Conservation (phyloP, 2,113 vertebrate species). For the Lampris incognitus region DNA sequence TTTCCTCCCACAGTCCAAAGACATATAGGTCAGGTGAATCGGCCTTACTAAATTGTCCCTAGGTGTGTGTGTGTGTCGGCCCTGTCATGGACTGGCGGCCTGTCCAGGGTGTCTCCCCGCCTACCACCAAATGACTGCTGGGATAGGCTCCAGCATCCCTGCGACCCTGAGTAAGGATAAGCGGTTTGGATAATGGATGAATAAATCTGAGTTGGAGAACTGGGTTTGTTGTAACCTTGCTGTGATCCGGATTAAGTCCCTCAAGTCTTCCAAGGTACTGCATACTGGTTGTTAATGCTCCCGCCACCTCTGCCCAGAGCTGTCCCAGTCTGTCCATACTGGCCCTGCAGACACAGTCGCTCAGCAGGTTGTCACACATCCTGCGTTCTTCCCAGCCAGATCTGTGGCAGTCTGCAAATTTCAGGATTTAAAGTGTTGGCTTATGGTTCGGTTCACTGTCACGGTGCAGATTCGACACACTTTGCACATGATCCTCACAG, state of each 20-base stretch:
- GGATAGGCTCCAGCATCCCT: too few species aligned
- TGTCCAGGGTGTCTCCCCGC: too few species aligned
- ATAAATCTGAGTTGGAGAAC: neutral
- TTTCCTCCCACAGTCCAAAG: too few species aligned
- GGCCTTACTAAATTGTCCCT: too few species aligned
- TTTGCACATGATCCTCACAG: neutral
- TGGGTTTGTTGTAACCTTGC: neutral
- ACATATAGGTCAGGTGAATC: too few species aligned
- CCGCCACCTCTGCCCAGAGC: conserved; percentile 17
- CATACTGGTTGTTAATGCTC: conserved; percentile 1
- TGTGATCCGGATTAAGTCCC: conserved; percentile 30
- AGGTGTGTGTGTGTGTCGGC: too few species aligned
- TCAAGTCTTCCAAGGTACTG: conserved; percentile 30
- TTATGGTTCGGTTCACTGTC: neutral
- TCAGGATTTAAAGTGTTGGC: conserved; percentile 4
- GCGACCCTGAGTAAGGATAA: too few species aligned
- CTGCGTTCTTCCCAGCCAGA: conserved; percentile 1
- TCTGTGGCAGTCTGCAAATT: conserved; percentile 24
- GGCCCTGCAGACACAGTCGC: neutral
- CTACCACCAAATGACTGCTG: too few species aligned
- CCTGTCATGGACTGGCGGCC: too few species aligned
- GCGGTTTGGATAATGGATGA: conserved; percentile 9
- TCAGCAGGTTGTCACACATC: neutral
- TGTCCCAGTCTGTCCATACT: conserved; percentile 9
- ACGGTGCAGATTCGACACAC: neutral